Base-by-base conservation (phyloP, 2,113 vertebrate species). In the Axis porcinus region DNA sequence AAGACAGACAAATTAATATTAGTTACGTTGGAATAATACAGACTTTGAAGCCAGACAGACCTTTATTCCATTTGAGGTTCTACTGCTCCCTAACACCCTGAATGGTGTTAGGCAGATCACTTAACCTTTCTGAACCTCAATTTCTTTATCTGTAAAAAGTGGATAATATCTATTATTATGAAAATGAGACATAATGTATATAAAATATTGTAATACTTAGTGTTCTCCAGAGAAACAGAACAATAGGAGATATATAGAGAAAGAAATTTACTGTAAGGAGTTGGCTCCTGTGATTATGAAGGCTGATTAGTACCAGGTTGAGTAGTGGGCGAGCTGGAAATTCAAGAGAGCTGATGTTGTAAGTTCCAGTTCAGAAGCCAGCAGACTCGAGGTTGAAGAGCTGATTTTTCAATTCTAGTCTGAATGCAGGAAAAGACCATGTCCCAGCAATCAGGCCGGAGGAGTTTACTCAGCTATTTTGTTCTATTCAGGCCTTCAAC, bases 221-320 rank as follows among this genome's bases (percentile, higher is more conserved):
- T 14, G 11, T 94, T 96, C 64, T 88, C 47, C 28, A 60, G 92
- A 93, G 83, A 92, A 92, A 62, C n/a, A 89, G 88, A 87, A 89
- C 12, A 88, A 25, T 55, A 90, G n/a, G 16, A 89, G 60, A 74
- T 88, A 13, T 0, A 27, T 81, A 40, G 45, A 64, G 12, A 62
- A 19, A 30, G 16, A 40, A 30, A 28, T 57, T 84, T 92, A 45
- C 67, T 86, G 17, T 87, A 70, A 84, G 9, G 33, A 88, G 54
- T 67, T 88, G 27, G 30, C 36, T 58, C 5, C 28, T 27, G 5
- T 74, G 12, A 15, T 84, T 83, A 25, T 76, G 15, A 92, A 87
- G 50, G 36, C 57, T 70, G 15, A 92, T 57, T 93, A 84, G 50
- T 84, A 25, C 57, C 36, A 83, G 15, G 52, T 52, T 84, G 45